Evolutionary conservation across 2,888 invertebrate genomes (phyloP).

Genomic region (Brassicogethes aeneus): DNA sequence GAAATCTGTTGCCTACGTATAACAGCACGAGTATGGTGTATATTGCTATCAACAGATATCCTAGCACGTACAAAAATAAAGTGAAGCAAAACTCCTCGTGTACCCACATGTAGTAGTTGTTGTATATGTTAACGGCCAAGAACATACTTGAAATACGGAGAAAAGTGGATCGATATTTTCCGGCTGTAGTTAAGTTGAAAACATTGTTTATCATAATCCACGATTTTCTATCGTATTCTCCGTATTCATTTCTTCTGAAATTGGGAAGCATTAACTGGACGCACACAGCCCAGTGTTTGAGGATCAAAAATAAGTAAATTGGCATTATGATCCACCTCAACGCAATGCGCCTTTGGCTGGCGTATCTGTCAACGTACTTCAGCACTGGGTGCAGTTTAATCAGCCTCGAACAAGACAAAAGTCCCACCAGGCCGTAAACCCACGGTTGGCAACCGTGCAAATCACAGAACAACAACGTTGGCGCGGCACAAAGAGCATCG

Average conservation of each 20-base stretch:
- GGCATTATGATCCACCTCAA: neutral
- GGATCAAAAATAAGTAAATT: neutral
- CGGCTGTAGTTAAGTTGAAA: neutral
- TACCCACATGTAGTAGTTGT: too few species aligned
- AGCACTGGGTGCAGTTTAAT: neutral
- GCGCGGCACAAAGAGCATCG: neutral
- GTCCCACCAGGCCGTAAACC: neutral
- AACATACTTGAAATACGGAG: too few species aligned
- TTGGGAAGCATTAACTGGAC: neutral
- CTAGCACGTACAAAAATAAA: neutral
- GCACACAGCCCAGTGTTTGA: neutral
- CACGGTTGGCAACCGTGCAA: neutral
- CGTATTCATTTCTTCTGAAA: neutral
- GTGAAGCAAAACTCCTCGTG: neutral
- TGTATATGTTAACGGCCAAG: too few species aligned
- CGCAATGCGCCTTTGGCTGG: neutral
- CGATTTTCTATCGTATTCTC: neutral
- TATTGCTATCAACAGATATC: neutral
- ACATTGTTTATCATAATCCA: neutral
- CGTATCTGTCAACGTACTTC: neutral
- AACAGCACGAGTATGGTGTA: neutral
- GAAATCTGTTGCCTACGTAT: neutral
- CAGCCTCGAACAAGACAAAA: neutral
- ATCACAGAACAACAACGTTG: neutral
- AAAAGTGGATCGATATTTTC: neutral